A percentile compares a stretch with the other conserved stretches of the same genome.
phyloP scores from a whole-genome alignment of 1,140 invertebrate species.

The Teleogryllus occipitalis region DNA sequence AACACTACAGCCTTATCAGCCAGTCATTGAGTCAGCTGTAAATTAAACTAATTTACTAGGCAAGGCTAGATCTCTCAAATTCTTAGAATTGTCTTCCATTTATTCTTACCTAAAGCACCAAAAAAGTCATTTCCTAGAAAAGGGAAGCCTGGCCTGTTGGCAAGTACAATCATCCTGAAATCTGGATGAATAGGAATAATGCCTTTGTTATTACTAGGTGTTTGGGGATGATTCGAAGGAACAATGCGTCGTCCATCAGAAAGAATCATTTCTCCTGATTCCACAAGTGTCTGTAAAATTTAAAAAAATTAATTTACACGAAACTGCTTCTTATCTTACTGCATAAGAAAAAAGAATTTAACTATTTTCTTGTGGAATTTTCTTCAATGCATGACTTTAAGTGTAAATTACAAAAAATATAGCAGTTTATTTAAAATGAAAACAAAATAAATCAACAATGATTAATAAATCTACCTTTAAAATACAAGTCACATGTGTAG shows the following conservation, averaged over 20 bases:
- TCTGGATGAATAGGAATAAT: slow-evolving; percentile 73
- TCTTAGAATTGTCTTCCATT: background rate
- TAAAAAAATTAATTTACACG: no score
- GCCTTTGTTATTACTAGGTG: slow-evolving; percentile 35
- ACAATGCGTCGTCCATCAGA: slow-evolving; percentile 88
- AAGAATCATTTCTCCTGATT: slow-evolving; percentile 90
- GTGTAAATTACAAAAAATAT: no score
- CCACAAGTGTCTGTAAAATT: slow-evolving; percentile 64
- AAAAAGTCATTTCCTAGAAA: slow-evolving; percentile 98
- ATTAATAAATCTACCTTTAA: slow-evolving; percentile 52
- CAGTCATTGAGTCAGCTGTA: no score
- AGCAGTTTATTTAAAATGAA: background rate
- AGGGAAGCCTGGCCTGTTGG: slow-evolving; percentile 94
- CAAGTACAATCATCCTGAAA: slow-evolving; percentile 85
- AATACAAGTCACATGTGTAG: slow-evolving; percentile 92
- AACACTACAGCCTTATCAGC: no score
- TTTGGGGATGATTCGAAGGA: slow-evolving; percentile 35
- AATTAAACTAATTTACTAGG: no score
- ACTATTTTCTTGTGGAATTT: no score
- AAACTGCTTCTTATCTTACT: no score
- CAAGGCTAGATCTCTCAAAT: background rate
- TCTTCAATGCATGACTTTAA: no score
- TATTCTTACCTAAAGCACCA: slow-evolving; percentile 53
- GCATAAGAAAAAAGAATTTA: no score
- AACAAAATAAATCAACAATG: background rate